Evolutionary conservation across 1,140 invertebrate genomes (phyloP).

Genomic region (Aplysia californica): DNA sequence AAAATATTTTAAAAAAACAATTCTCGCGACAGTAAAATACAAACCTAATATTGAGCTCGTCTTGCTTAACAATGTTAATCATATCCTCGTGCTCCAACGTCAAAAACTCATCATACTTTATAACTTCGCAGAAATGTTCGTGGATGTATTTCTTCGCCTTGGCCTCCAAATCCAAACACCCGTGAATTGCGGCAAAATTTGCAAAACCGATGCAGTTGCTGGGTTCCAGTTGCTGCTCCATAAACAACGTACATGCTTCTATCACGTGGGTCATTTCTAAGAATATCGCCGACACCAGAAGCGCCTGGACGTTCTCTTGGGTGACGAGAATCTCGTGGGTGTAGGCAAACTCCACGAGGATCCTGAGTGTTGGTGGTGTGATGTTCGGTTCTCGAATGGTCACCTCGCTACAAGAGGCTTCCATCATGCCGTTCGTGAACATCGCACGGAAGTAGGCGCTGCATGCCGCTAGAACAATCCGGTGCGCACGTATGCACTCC

Average conservation of each 20-base stretch:
- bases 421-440: constrained; percentile 93
- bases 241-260: constrained; percentile 88
- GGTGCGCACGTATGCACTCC: constrained; percentile 58
- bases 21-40: background rate
- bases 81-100: constrained; percentile 83
- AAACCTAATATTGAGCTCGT: constrained; percentile 84
- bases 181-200: constrained; percentile 90
- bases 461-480: constrained; percentile 62
- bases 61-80: constrained; percentile 82
- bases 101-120: constrained; percentile 90
- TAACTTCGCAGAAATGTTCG: constrained; percentile 89
- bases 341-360: constrained; percentile 90
- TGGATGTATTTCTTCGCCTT: constrained; percentile 92
- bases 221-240: constrained; percentile 89
- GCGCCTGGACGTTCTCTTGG: constrained; percentile 88
- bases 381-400: constrained; percentile 87
- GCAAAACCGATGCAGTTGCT: constrained; percentile 93
- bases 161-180: constrained; percentile 82
- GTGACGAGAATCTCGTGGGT: constrained; percentile 88
- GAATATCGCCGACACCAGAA: constrained; percentile 92
- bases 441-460: constrained; percentile 86
- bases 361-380: constrained; percentile 84
- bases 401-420: constrained; percentile 79
- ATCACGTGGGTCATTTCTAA: constrained; percentile 92
- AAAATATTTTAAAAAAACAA: background rate